phyloP scores from a whole-genome alignment of 2,797 vertebrate species.

The Percopsis omiscomaycus region DNA sequence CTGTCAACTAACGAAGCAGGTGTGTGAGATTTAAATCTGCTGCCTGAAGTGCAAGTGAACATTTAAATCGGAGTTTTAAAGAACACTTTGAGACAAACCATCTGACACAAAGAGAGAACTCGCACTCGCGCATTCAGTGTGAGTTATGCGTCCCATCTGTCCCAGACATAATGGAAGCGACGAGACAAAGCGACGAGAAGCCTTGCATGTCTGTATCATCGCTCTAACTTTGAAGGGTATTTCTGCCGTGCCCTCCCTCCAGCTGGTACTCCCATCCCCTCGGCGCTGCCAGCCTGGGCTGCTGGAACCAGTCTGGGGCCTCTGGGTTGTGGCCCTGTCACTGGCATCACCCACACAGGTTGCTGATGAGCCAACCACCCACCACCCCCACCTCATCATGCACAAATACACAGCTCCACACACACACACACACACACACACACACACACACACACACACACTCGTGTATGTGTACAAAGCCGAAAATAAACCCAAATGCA shows the following conservation, averaged over 20 bases:
- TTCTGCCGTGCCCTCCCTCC: constrained; percentile 50
- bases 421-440: constrained; percentile 8
- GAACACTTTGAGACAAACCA: constrained; percentile 29
- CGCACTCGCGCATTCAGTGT: constrained; percentile 35
- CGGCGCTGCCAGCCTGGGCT: constrained; percentile 40
- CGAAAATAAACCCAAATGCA: constrained; percentile 1
- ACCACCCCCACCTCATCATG: neutral
- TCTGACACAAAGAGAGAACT: constrained; percentile 43
- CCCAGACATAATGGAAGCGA: constrained; percentile 49
- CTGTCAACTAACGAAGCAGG: constrained; percentile 15
- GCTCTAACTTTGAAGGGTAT: constrained; percentile 62
- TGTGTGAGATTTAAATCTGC: constrained; percentile 9
- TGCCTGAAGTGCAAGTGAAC: constrained; percentile 17
- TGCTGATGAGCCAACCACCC: constrained; percentile 35
- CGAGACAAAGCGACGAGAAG: constrained; percentile 58
- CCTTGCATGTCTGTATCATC: constrained; percentile 44
- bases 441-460: constrained; percentile 4
- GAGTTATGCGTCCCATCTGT: constrained; percentile 62
- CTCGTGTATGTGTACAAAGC: neutral
- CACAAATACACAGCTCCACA: constrained; percentile 8
- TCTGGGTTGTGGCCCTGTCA: constrained; percentile 53
- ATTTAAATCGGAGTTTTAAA: constrained; percentile 36
- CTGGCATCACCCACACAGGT: constrained; percentile 36
- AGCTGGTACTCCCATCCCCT: constrained; percentile 52
- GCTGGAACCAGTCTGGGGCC: constrained; percentile 42